Percentiles rank a stretch among this genome's conserved stretches.
Conservation (phyloP, 2,113 vertebrate genomes). For the Megaceryle torquata region DNA sequence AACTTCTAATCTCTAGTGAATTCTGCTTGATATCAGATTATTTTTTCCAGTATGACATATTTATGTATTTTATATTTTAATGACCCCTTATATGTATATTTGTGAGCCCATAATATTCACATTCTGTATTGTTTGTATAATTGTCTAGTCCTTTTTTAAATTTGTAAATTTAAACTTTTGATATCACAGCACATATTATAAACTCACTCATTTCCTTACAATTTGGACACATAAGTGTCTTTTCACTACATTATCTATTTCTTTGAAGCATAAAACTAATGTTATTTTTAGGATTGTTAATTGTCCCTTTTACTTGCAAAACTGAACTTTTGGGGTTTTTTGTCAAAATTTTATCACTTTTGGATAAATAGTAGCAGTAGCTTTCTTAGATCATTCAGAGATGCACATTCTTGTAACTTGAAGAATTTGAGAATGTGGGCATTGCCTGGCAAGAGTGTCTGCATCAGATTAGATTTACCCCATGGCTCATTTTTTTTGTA, state of each 20-base stretch:
- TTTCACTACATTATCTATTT: not conserved
- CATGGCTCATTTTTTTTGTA: not conserved
- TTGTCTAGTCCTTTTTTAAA: not conserved
- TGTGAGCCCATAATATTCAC: not conserved
- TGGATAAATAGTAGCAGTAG: not conserved
- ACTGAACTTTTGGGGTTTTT: not conserved
- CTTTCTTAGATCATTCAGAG: not conserved
- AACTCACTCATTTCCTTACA: not conserved
- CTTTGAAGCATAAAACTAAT: not conserved
- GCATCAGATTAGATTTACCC: not conserved
- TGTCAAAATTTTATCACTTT: not conserved
- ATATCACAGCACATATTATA: not conserved
- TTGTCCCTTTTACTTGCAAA: not conserved
- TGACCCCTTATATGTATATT: not conserved
- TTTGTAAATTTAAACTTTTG: not conserved
- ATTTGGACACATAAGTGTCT: not conserved
- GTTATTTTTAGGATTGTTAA: not conserved
- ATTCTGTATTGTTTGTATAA: not conserved
- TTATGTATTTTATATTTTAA: not conserved
- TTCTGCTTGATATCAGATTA: not conserved
- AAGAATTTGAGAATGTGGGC: no score
- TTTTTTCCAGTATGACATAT: not conserved
- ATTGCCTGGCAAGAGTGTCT: not conserved
- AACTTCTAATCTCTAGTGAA: not conserved
- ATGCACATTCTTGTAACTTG: not conserved